phyloP scores from a whole-genome alignment of 2,113 vertebrate genomes.

The Lucifuga dentata region DNA sequence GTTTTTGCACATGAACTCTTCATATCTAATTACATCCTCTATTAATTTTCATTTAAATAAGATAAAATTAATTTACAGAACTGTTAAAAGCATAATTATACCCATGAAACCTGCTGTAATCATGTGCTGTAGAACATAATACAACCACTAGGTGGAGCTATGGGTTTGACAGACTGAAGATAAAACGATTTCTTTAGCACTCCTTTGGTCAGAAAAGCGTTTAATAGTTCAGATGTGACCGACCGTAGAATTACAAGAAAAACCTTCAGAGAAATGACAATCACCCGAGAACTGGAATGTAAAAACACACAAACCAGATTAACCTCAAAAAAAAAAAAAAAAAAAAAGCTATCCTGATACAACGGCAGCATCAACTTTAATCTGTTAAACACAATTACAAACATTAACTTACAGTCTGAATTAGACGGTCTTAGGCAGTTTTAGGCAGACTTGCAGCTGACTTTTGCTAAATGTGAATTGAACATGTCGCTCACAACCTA shows the following conservation, averaged over 20 bases:
- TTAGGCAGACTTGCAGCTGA: neutral
- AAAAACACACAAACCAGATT: conserved; percentile 5
- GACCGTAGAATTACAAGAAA: neutral
- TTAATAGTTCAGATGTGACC: conserved; percentile 10
- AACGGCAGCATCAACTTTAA: conserved; percentile 23
- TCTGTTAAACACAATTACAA: conserved; percentile 4
- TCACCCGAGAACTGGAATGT: conserved; percentile 17
- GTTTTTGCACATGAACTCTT: too few relatives aligned
- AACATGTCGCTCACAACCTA: neutral
- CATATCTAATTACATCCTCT: too few relatives aligned
- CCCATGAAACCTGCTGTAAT: too few relatives aligned
- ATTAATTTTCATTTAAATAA: too few relatives aligned
- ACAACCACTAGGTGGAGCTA: conserved; percentile 29
- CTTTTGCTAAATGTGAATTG: too few relatives aligned
- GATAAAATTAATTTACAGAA: too few relatives aligned
- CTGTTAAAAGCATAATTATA: too few relatives aligned
- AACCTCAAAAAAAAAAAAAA: conserved; percentile 12
- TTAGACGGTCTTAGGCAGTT: too few relatives aligned
- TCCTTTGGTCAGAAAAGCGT: neutral
- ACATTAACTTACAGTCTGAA: too few relatives aligned
- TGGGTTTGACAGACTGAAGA: neutral
- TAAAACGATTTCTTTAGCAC: too few relatives aligned
- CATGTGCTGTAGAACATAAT: neutral
- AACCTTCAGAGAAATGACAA: conserved; percentile 9
- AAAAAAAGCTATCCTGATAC: neutral